phyloP scores from a whole-genome alignment of 2,888 invertebrate genomes.

The Drosophila sordidula region DNA sequence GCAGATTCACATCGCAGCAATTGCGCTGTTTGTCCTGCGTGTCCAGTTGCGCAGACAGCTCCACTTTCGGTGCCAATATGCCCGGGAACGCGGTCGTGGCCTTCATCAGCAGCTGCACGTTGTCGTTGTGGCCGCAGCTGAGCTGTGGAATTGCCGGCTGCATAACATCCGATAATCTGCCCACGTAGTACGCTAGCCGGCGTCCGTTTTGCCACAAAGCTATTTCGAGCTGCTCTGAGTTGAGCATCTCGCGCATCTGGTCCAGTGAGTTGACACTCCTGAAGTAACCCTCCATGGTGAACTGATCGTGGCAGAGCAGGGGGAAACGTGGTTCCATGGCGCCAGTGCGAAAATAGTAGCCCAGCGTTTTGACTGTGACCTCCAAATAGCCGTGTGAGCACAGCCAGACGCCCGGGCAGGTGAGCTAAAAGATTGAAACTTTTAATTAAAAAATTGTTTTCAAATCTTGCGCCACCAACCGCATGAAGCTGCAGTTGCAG shows the following conservation, averaged over 20 bases:
- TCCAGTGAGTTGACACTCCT: slow-evolving; percentile 70
- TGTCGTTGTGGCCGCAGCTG: slow-evolving; percentile 78
- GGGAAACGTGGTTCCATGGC: slow-evolving; percentile 84
- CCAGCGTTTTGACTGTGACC: slow-evolving; percentile 82
- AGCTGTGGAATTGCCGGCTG: slow-evolving; percentile 68
- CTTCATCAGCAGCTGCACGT: slow-evolving; percentile 82
- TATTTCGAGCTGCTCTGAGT: slow-evolving; percentile 81
- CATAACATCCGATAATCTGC: slow-evolving; percentile 80
- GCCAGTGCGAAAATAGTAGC: slow-evolving; percentile 83
- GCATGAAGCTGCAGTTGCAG: slow-evolving; percentile 83
- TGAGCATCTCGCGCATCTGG: slow-evolving; percentile 74
- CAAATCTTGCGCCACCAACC: slow-evolving; percentile 58
- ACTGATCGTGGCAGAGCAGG: slow-evolving; percentile 83
- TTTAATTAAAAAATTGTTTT: neutral
- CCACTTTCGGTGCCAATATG: slow-evolving; percentile 83
- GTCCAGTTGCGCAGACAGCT: slow-evolving; percentile 74
- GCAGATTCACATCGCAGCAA: slow-evolving; percentile 25
- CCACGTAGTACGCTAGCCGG: slow-evolving; percentile 82
- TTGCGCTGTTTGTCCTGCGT: slow-evolving; percentile 54
- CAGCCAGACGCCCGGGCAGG: slow-evolving; percentile 85
- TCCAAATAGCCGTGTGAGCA: slow-evolving; percentile 84
- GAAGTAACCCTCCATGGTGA: slow-evolving; percentile 84
- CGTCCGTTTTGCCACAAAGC: slow-evolving; percentile 84
- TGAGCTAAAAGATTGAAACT: slow-evolving; percentile 67
- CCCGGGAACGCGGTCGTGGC: slow-evolving; percentile 84